These are phyloP conservation scores for Oriolus oriolus DNA, from an alignment of 2,113 vertebrate species.

Conservation along the genomic window DNA sequence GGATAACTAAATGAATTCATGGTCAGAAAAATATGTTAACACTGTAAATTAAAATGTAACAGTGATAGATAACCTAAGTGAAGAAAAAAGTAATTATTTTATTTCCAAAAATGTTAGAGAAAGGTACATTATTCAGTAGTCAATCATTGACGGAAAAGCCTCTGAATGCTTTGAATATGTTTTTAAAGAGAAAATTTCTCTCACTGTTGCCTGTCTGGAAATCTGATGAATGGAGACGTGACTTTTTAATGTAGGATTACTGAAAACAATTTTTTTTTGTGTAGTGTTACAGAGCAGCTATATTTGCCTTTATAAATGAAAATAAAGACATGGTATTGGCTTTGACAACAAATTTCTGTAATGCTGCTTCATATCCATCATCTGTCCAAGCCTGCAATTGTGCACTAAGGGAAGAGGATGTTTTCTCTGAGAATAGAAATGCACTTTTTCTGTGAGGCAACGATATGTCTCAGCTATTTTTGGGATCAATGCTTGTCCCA, in stretches of 20 bases:
- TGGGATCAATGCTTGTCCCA: rapidly evolving
- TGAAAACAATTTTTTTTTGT: background rate
- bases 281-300: background rate
- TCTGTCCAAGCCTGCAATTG: background rate
- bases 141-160: background rate
- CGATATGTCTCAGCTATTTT: rapidly evolving
- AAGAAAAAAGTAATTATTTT: background rate
- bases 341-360: background rate
- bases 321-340: background rate
- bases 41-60: background rate
- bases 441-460: background rate
- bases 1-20: background rate
- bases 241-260: background rate
- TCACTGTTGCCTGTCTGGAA: background rate
- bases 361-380: background rate
- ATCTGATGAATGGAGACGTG: background rate
- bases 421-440: background rate
- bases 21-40: background rate
- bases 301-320: background rate
- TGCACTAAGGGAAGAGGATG: background rate
- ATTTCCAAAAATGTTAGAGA: background rate
- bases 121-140: background rate
- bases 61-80: background rate
- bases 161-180: background rate
- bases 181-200: background rate